Conservation (phyloP, 2,888 invertebrate species). For the Ptilodon capucinus region DNA sequence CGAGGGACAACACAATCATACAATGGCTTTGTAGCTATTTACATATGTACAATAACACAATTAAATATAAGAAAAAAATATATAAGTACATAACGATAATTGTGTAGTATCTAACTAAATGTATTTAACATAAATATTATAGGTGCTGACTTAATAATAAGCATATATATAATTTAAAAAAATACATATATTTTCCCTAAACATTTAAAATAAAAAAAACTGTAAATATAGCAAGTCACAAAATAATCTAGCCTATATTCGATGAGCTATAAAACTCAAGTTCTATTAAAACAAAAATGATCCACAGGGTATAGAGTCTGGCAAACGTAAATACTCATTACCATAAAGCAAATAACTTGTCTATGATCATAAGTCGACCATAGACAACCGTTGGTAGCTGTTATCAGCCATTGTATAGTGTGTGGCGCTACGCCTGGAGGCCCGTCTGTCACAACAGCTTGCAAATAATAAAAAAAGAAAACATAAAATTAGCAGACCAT, state of each 20-base stretch:
- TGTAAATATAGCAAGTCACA: not conserved
- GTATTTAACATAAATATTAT: too few relatives aligned
- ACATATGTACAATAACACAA: not conserved
- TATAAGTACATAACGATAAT: too few relatives aligned
- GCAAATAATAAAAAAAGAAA: conserved; percentile 65
- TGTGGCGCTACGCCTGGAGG: conserved; percentile 60
- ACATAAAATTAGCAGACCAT: conserved; percentile 32
- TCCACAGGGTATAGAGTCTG: not conserved
- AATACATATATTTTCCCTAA: not conserved
- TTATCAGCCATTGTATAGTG: conserved; percentile 71
- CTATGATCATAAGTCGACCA: conserved; percentile 65
- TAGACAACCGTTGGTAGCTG: conserved; percentile 60
- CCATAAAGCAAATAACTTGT: conserved; percentile 46
- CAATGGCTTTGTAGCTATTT: conserved; percentile 46
- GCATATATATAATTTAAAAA: not conserved
- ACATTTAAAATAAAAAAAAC: not conserved
- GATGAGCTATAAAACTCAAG: not conserved
- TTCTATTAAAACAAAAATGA: not conserved
- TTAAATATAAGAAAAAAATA: not conserved
- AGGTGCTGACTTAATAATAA: too few relatives aligned
- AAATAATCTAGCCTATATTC: not conserved
- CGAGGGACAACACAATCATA: conserved; percentile 51
- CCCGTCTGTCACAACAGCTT: conserved; percentile 69
- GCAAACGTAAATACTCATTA: conserved; percentile 40
- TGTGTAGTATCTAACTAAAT: too few relatives aligned